A percentile compares a stretch with the other conserved stretches of the same genome.
Evolutionary conservation across 37 sponge, comb jelly and placozoan species (phyloP).

Genomic region (Chondrilla cf. caribensis): DNA sequence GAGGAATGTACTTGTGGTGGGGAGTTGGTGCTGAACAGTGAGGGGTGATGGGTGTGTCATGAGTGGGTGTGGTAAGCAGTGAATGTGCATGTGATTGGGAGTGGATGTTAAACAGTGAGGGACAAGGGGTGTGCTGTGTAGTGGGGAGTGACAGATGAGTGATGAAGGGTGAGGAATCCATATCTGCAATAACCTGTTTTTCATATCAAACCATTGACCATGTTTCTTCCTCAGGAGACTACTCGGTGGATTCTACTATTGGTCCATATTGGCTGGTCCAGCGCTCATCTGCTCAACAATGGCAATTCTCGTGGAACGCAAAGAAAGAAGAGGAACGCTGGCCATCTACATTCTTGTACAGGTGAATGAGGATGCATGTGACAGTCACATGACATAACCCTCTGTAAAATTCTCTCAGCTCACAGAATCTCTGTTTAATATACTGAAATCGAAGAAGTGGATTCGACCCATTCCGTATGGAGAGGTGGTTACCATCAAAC

Average conservation of each 20-base stretch:
- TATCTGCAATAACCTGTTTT: too few relatives aligned
- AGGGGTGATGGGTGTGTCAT: too few relatives aligned
- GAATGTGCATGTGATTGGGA: too few relatives aligned
- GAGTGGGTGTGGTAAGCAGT: too few relatives aligned
- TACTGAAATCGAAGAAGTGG: slow-evolving; percentile 24
- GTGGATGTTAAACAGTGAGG: too few relatives aligned
- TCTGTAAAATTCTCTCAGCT: slow-evolving; percentile 1
- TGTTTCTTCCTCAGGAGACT: slow-evolving; percentile 42
- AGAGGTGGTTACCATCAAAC: slow-evolving; percentile 37
- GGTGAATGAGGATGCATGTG: slow-evolving; percentile 8
- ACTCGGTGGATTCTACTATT: slow-evolving; percentile 49
- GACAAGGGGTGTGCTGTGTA: too few relatives aligned
- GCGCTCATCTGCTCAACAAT: slow-evolving; percentile 21
- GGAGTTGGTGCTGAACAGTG: too few relatives aligned
- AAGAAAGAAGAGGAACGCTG: slow-evolving; percentile 39
- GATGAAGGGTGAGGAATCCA: too few relatives aligned
- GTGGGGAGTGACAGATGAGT: too few relatives aligned
- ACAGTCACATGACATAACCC: too few relatives aligned
- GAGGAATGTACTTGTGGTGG: too few relatives aligned
- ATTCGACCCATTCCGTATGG: slow-evolving; percentile 38
- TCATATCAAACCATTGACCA: too few relatives aligned
- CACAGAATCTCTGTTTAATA: slow-evolving; percentile 29
- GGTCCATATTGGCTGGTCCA: slow-evolving; percentile 31
- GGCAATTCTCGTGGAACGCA: slow-evolving; percentile 56
- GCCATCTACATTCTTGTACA: slow-evolving; percentile 27